Conservation (phyloP, 2,113 vertebrate genomes). For the Chitala chitala region DNA sequence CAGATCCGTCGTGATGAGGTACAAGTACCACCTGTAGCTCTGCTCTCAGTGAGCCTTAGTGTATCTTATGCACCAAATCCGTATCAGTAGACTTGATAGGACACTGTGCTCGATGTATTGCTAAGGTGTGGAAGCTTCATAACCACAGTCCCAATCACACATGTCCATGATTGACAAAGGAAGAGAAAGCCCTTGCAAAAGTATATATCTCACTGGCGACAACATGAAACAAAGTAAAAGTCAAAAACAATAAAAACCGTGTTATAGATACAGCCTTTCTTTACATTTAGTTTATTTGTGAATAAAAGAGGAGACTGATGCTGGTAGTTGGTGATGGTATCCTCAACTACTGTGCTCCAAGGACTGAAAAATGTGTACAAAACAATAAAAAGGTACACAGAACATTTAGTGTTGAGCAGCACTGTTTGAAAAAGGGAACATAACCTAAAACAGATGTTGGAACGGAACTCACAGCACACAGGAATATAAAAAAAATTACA, state of each 20-base stretch:
- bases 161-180: no score
- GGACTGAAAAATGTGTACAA: not conserved
- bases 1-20: not conserved
- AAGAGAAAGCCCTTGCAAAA: no score
- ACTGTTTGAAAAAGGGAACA: not conserved
- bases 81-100: no score
- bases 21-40: not conserved
- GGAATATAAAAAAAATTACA: not conserved
- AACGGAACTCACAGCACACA: slow-evolving; percentile 5
- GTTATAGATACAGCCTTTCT: not conserved
- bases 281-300: not conserved
- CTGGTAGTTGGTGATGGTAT: not conserved
- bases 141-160: no score
- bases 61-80: no score
- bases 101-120: no score
- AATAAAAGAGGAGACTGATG: not conserved
- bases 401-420: slow-evolving; percentile 4
- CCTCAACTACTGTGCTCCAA: not conserved
- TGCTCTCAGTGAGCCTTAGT: not conserved
- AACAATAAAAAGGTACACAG: slow-evolving; percentile 8
- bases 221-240: no score
- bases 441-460: slow-evolving; percentile 11
- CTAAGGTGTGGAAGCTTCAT: no score
- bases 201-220: no score
- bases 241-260: not conserved